These are phyloP conservation scores for Eupithecia tripunctaria DNA, from an alignment of 2,888 invertebrate genomes.

Conservation along the genomic window DNA sequence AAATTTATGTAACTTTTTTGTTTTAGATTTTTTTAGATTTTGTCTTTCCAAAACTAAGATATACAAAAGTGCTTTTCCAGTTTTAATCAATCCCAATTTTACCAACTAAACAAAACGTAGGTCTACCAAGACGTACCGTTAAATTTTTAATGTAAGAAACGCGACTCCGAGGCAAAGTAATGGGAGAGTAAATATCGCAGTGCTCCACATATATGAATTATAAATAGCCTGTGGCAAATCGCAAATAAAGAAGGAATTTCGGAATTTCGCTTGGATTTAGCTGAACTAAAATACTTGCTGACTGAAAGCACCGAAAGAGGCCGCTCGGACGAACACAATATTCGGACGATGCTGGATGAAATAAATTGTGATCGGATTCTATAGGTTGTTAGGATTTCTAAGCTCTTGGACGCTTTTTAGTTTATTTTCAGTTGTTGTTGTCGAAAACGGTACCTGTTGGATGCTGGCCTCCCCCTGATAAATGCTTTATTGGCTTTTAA, in stretches of 20 bases:
- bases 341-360: slow-evolving; percentile 24
- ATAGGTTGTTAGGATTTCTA: slow-evolving; percentile 23
- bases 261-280: slow-evolving; percentile 38
- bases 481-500: no score
- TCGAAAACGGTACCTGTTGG: no score
- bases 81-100: slow-evolving; percentile 19
- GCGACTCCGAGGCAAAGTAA: slow-evolving; percentile 72
- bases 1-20: no score
- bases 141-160: slow-evolving; percentile 76
- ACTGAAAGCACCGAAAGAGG: slow-evolving; percentile 20
- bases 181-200: slow-evolving; percentile 79
- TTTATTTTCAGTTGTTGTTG: slow-evolving; percentile 15
- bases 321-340: slow-evolving; percentile 32
- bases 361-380: slow-evolving; percentile 35
- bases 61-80: not conserved
- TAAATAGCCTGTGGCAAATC: slow-evolving; percentile 66
- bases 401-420: slow-evolving; percentile 18
- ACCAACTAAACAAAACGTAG: slow-evolving; percentile 37
- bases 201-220: slow-evolving; percentile 79
- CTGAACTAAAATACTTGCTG: slow-evolving; percentile 38
- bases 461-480: no score
- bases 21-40: no score
- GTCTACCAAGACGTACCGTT: slow-evolving; percentile 58
- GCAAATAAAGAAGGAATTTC: slow-evolving; percentile 49
- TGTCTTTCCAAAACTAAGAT: not conserved